Evolutionary conservation across 2,888 invertebrate species (phyloP), one percentile per base, ranked within the genome.

Genomic region (Phasia obesa): DNA sequence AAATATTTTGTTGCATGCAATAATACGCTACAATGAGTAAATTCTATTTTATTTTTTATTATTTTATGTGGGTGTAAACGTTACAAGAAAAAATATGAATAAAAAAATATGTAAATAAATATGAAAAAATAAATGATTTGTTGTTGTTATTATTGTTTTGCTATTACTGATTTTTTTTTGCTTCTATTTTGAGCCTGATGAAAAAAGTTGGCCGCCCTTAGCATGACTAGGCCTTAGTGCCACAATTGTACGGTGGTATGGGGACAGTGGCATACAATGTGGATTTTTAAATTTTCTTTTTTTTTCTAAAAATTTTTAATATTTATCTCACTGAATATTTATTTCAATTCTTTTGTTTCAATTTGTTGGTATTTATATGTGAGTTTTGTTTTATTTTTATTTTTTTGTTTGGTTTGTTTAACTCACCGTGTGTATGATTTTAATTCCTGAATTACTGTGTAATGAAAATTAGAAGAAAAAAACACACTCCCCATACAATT

Each of bases 11-110:
- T 60, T 81, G 77, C 71, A 62, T 81, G 73, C 69, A 77, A 77
- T 77, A 67, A 62, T 73, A 81, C 73, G 81, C 71, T 77, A 81
- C 67, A 81, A 38, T 77, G 73, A 65, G 55, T 77, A 60, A 31
- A 62, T 44, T 51, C 57, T 65, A 49, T 57, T 49, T 17, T 23
- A 11, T 60, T 62, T 53, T 44, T 53, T 73, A 59, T 17, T 23
- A 11, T 60, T 62, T 53, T 44, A 60, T 73, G 65, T 49, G 65
- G 59, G 59, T 78, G 78, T 59, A 65, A 78, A 62, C 21, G 64
- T 5, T 19, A 38, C 53, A 67, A 23, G 23, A 53, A 42, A 15
- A 19, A 59, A 67, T 7, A 55, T 19, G 21, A 57, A 31, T 6
- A 57, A 1, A n/a, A n/a, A n/a, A n/a, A n/a, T n/a, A n/a, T n/a